Evolutionary conservation across 2,113 vertebrate species (phyloP), one percentile per base, ranked within the genome.

Genomic region (Dipodomys stephensi): DNA sequence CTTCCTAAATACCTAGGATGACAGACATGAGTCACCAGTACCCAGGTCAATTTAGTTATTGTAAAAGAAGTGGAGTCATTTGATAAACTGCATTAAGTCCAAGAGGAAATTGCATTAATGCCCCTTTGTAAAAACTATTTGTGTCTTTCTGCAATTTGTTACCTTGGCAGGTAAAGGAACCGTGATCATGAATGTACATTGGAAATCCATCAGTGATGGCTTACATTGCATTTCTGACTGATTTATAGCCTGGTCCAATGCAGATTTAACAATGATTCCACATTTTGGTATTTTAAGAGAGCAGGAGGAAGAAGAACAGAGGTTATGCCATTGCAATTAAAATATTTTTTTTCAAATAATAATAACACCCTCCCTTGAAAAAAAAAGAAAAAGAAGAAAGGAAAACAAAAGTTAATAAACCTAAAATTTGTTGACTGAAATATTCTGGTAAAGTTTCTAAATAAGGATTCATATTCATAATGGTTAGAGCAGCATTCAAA

Each of bases 361-460:
- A 85, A 79, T 22, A 82, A 64, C 35, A 25, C 1, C 3, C 10
- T 8, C 3, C 16, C 10, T 20, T 46, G 39, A 57, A 78, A 57
- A 25, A 25, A 30, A 74, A 44, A n/a, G 6, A 16, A 10, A 69
- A 22, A 30, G 25, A 86, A 1, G 1, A 11, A 30, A 72, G 53
- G 1, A 2, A 46, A 30, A 53, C 46, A 30, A 83, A 65, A n/a
- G 62, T 77, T 53, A 39, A 80, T 83, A 44, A 95, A 64, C 32
- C 22, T 83, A 87, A 92, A 87, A 73, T 83, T 39, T 80, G 30
- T 89, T 95, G 57, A 97, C 39, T 86, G 88, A 82, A 98, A 95
- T 94, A 78, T 72, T 97, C 89, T 97, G 82, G 80, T 87, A 96
- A 57, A 96, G 97, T 92, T 94, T 90, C 93, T 95, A 94, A 97